phyloP scores from a whole-genome alignment of 2,888 invertebrate genomes.

The Rhogogaster chlorosoma region DNA sequence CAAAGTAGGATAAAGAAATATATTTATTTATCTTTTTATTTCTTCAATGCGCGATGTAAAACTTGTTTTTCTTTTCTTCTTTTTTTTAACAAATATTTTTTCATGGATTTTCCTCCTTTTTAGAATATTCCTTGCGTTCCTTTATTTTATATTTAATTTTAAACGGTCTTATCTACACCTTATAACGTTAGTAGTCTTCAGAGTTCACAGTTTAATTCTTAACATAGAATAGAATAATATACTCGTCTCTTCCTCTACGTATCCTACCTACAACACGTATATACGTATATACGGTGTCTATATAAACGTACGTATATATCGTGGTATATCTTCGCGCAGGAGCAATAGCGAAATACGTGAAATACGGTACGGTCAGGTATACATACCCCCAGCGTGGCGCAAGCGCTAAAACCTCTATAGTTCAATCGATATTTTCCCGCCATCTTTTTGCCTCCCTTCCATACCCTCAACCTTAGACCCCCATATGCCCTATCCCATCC shows the following conservation, averaged over 20 bases:
- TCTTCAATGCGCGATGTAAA: neutral
- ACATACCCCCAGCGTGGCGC: conserved; percentile 16
- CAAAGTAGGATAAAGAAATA: too few relatives aligned
- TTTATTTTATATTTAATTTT: too few relatives aligned
- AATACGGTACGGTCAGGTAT: neutral
- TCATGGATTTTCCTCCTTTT: too few relatives aligned
- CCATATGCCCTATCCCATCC: neutral
- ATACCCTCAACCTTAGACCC: neutral
- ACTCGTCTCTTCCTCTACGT: neutral
- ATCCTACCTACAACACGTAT: neutral
- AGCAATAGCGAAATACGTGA: neutral
- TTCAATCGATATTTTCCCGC: conserved; percentile 43
- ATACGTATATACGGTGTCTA: neutral
- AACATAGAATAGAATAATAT: neutral
- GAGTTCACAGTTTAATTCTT: neutral
- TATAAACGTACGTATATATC: neutral
- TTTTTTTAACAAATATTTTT: neutral
- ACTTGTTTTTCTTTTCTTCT: neutral
- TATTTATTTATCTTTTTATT: neutral
- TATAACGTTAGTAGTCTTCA: too few relatives aligned
- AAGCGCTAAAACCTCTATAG: neutral
- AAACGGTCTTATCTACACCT: too few relatives aligned
- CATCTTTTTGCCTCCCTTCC: conserved; percentile 44
- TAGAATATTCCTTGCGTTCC: too few relatives aligned
- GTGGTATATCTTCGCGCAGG: neutral